Base-by-base conservation (phyloP, 1,140 invertebrate genomes). In the Pseudomyrmex sp. region DNA sequence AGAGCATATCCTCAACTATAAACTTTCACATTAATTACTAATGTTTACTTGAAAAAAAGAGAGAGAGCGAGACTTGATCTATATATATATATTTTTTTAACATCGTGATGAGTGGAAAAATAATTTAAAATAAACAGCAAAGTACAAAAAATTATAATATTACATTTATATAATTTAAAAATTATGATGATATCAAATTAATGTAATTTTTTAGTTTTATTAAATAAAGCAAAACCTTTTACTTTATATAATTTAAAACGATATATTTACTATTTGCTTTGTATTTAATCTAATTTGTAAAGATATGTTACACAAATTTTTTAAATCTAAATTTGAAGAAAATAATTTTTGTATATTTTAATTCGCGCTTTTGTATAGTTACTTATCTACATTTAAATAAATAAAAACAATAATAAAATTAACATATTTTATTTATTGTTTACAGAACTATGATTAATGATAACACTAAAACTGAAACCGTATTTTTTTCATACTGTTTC, bases 401-500 rank as follows among this genome's bases (percentile, higher is more conserved):
- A 23, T 66, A 56, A 58, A 35, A 35, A 35, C 35, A 35, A 56
- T 26, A 69, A 50, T 26, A 69, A 48, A 69, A 79, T 79, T 69
- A 35, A 35, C 35, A 70, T 65, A 58, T 58, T 35, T 13, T 52
- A 15, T 70, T 59, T 54, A 59, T 80, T 9, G 48, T 70, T 13
- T 9, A 13, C 26, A 23, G 15, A n/a, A 58, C 59, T 65, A 70
- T 26, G 20, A 35, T 10, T 50, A 35, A 18, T 10, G 76, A 66
- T 70, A 18, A 18, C 18, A 61, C 15, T 35, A 72, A 79, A 66
- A 48, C n/a, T 26, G 44, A 80, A 80, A 80, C 76, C 65, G 20
- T 54, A 70, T 80, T 70, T 66, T 80, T 70, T 66, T 80, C 54
- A 70, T 54, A 72, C 54, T 54, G 76, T 80, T 54, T 54, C 44